Evolutionary conservation across 2,797 vertebrate genomes (phyloP), one percentile per base, ranked within the genome.

Genomic region (Ceryle rudis): DNA sequence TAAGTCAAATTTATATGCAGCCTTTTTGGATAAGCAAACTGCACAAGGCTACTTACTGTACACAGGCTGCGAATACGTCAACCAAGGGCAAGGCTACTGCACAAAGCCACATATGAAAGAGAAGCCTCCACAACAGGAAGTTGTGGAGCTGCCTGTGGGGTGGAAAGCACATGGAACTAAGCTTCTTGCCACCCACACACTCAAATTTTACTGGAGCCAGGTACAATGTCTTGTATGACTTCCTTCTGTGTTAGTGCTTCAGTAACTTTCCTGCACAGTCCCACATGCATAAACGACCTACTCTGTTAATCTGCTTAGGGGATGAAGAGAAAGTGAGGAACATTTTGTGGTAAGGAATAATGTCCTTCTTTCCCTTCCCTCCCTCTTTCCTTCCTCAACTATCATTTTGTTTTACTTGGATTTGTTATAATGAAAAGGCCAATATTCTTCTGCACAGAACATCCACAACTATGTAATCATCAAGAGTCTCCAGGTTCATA

Each of bases 41-140:
- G 75, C 79, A 95, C 69, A 95, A 96, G 93, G 88, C 80, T 86
- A 72, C 90, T 94, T 93, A 95, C 72, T 92, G 93, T 96, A 84
- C 79, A 87, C 81, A 87, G 67, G 51, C 92, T 96, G 75, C 89
- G 90, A 90, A 90, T 89, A 92, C 17, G 13, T 97, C 91, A 96
- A 83, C 64, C 57, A 86, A 88, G 64, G 81, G 73, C 65, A 96
- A 96, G 88, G 71, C 89, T 82, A 72, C 79, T 89, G 83, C 94
- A 95, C 79, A 92, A 97, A 96, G 96, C 93, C 95, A 97, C 94
- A 94, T 67, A 95, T 79, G 94, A 97, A 96, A 96, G 80, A 95
- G 93, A 95, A 96, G 93, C 91, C 80, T 97, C 91, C 96, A 96
- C 87, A 95, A 95, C 94, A 97, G 95, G 95, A 96, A 97, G 96